Base-by-base conservation (phyloP, 1,140 invertebrate genomes). In the Drosophila malerkotliana region DNA sequence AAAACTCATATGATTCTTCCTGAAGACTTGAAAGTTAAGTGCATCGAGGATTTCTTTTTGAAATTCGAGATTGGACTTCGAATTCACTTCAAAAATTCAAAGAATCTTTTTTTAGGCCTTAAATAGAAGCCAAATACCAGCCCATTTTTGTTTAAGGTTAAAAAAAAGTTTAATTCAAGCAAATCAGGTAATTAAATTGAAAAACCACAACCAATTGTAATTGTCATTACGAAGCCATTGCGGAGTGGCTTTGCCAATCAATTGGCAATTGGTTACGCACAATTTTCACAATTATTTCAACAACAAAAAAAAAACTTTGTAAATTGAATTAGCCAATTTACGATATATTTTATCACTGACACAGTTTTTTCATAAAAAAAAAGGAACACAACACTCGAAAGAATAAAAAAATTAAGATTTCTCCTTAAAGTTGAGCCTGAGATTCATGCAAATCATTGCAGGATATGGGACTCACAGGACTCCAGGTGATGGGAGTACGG, bases 261-360 rank as follows among this genome's bases (percentile, higher is more conserved):
- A 45, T 8, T 45, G 41, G 15, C 18, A 47, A 47, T 47, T 41
- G 39, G 12, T 14, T 9, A 47, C 44, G 44, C 44, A 58, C 39
- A 26, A 47, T 48, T 57, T 39, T 41, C 32, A 12, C 45, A 51
- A 24, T 21, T 48, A 64, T 24, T 49, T 66, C 49, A 62, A 49
- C 45, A 24, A 21, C 15, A 47, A 47, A 47, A 47, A 47, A 47
- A 47, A 10, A 5, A 5, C 9, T 7, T 63, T 66, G 24, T 12
- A 3, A 63, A 63, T 63, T 51, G 10, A 67, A 63, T 67, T 67
- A 51, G 58, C 44, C 58, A 66, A 66, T 66, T 66, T 63, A 45
- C 58, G 30, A 63, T 32, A 45, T 4, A 41, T 60, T 62, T 64
- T 37, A 34, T 39, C 58, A 41, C 49, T 49, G 59, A 66, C 62